Evolutionary conservation across 2,888 invertebrate genomes (phyloP), one percentile per base, ranked within the genome.

Genomic region (Lysandra coridon): DNA sequence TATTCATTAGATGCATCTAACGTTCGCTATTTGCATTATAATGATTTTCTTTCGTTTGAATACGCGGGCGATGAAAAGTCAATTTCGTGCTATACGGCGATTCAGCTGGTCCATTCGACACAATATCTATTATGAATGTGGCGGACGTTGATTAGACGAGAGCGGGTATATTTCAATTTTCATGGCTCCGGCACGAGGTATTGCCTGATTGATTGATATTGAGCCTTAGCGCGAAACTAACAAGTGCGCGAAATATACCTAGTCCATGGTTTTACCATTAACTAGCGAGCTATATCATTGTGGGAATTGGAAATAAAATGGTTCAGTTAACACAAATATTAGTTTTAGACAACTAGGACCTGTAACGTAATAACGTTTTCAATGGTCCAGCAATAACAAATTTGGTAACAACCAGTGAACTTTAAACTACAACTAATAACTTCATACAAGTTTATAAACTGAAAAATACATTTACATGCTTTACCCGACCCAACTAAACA

Each of bases 141-240:
- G 86, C 87, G 88, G 87, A 84, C 87, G 86, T 89, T 90, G 90
- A 91, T 92, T 92, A 90, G 90, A 80, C 80, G 79, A 85, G 87
- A 78, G 86, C 87, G 86, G 88, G 87, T 88, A 86, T 88, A 90
- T 89, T 91, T 89, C 90, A 90, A 92, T 91, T 92, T 92, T 89
- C 90, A 91, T 89, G 87, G 86, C 86, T 86, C 86, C 85, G 23
- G 23, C 30, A 64, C 23, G 69, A 69, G 69, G 14, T 85, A 88
- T 88, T 88, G 87, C 85, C 89, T 89, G 91, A 92, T 92, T 91
- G 91, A 90, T 90, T 91, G 89, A 88, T 91, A 89, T 90, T 89
- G 88, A 85, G 80, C 81, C 79, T 49, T 49, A 49, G 64, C 23
- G 64, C 75, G 17, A 75, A 57, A 49, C 49, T 75, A 80, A 79